Evolutionary conservation across 2,888 invertebrate species (phyloP), one percentile per base, ranked within the genome.

Genomic region (Mayetiola destructor): DNA sequence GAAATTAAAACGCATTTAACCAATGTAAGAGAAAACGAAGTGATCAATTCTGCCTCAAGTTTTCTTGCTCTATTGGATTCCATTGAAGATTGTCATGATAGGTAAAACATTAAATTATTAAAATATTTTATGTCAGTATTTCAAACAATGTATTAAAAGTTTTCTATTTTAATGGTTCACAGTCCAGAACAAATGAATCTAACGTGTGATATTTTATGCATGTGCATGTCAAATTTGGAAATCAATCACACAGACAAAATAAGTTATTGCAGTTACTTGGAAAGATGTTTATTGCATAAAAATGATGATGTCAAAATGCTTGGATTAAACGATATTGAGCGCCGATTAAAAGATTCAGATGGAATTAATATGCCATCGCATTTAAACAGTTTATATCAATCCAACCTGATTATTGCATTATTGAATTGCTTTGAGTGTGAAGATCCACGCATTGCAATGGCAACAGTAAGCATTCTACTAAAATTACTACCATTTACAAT

Each of bases 151-250:
- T 18, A 16, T 2, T 39, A 16, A 39, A 18, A 5, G 3, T 61
- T 39, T 37, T 37, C 57, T 56, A 54, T 59, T 54, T 58, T 59
- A 42, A 59, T 67, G 66, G 10, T 32, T 54, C 2, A 10, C 32
- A 56, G 55, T 64, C 81, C 82, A 61, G 74, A 78, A 59, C 78
- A 81, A 64, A 71, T 80, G 4, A 76, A 78, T 62, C 64, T 81
- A 58, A 78, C 82, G 18, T 81, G 81, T 65, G 81, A 84, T 64
- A 78, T 85, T 5, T 69, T 86, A 36, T 74, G 77, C 42, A 69
- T 77, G 59, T 79, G 84, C 64, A 77, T 88, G 67, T 75, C 78
- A 10, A 80, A 80, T 63, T 73, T 85, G 62, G 74, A 75, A 58
- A 69, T 81, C 53, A 77, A 77, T n/a, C 77, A 80, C 61, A 74